Evolutionary conservation across 2,113 vertebrate genomes (phyloP).

Genomic region (Ifrita kowaldi): DNA sequence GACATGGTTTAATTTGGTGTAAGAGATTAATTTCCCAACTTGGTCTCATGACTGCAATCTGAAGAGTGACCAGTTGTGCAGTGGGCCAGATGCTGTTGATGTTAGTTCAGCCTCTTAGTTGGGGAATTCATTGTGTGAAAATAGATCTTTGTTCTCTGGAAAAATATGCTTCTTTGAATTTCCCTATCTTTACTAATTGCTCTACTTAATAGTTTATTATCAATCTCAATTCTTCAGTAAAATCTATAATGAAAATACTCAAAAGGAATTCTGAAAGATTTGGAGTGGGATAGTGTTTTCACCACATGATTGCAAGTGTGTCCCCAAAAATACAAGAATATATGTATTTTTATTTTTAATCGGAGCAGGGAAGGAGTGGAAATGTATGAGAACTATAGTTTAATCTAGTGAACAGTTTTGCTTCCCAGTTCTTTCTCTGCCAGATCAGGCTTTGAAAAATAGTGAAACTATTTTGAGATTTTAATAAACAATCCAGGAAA

Average conservation of each 20-base stretch:
- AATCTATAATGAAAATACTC: neutral
- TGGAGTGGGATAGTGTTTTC: neutral
- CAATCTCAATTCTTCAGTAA: neutral
- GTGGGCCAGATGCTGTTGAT: neutral
- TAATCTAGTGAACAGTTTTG: neutral
- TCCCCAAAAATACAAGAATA: neutral
- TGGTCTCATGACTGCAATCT: neutral
- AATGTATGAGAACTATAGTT: neutral
- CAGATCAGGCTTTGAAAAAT: neutral
- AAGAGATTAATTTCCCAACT: neutral
- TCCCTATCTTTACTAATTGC: neutral
- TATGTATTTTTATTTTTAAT: neutral
- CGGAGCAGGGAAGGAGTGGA: neutral
- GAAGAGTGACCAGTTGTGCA: neutral
- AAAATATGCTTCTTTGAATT: neutral
- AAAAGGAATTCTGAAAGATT: neutral
- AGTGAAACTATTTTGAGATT: neutral
- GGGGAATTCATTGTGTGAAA: neutral
- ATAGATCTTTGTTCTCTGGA: neutral
- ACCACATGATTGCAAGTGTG: neutral
- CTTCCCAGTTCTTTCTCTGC: neutral
- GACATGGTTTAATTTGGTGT: neutral
- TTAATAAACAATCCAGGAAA: conserved; percentile 50
- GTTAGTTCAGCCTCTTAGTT: neutral
- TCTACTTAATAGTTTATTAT: neutral